A percentile compares a stretch with the other conserved stretches of the same genome.
Evolutionary conservation across 2,113 vertebrate genomes (phyloP).

Genomic region (Gadus macrocephalus): DNA sequence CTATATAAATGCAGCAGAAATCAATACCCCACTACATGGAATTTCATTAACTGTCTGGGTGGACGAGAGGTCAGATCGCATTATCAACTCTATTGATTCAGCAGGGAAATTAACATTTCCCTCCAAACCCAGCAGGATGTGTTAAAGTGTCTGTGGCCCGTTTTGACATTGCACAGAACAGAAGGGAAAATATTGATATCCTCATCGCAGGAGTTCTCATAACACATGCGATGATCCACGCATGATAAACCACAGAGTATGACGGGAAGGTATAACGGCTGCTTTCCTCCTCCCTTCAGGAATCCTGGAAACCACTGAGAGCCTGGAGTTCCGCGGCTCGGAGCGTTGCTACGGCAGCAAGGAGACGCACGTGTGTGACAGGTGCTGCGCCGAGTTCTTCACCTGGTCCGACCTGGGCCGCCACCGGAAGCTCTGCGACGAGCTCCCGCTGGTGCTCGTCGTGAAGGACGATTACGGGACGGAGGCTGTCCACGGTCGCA

Average conservation of each 20-base stretch:
- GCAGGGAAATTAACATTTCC: slow-evolving; percentile 75
- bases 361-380: slow-evolving; percentile 84
- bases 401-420: slow-evolving; percentile 83
- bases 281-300: slow-evolving; percentile 44
- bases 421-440: slow-evolving; percentile 83
- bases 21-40: slow-evolving; percentile 80
- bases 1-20: slow-evolving; percentile 83
- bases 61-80: slow-evolving; percentile 86
- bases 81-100: slow-evolving; percentile 76
- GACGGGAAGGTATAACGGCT: too few relatives aligned
- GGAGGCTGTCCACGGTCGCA: slow-evolving; percentile 58
- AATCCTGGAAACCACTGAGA: slow-evolving; percentile 70
- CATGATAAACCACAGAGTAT: too few relatives aligned
- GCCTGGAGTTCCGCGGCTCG: slow-evolving; percentile 74
- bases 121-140: slow-evolving; percentile 23
- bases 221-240: too few relatives aligned
- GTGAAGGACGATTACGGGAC: slow-evolving; percentile 78
- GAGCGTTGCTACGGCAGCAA: slow-evolving; percentile 76
- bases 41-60: slow-evolving; percentile 73
- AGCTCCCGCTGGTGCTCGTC: slow-evolving; percentile 83
- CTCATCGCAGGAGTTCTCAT: too few relatives aligned
- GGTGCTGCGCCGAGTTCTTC: slow-evolving; percentile 92
- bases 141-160: too few relatives aligned
- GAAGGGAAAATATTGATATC: too few relatives aligned
- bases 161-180: too few relatives aligned